A percentile compares a stretch with the other conserved stretches of the same genome.
Evolutionary conservation across 2,888 invertebrate genomes (phyloP).

Genomic region (Eubasilissa splendida): DNA sequence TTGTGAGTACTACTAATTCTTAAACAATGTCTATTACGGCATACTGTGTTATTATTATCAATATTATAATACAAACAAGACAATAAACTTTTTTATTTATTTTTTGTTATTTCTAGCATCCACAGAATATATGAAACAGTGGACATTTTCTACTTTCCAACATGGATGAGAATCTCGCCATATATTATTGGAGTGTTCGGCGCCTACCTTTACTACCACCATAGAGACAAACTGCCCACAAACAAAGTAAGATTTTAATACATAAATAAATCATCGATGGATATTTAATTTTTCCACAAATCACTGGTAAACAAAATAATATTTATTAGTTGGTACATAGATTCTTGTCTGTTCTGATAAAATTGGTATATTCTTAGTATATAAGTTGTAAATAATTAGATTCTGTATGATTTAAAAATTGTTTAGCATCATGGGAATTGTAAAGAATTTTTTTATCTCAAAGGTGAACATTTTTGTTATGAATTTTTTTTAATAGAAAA

Average conservation of each 20-base stretch:
- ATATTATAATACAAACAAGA: neutral
- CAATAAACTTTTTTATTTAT: neutral
- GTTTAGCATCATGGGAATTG: no score
- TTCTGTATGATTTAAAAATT: no score
- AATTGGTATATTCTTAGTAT: no score
- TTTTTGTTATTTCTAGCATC: slow-evolving; percentile 6
- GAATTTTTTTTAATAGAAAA: no score
- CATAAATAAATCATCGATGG: neutral
- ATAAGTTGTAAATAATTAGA: no score
- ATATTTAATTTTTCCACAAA: no score
- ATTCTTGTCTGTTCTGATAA: no score
- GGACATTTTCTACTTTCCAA: slow-evolving; percentile 15
- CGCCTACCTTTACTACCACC: slow-evolving; percentile 16
- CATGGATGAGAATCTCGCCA: slow-evolving; percentile 29
- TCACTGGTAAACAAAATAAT: no score
- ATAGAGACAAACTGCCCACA: slow-evolving; percentile 11
- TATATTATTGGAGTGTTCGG: slow-evolving; percentile 8
- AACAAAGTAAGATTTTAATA: neutral
- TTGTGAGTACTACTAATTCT: slow-evolving; percentile 1
- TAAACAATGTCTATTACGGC: no score
- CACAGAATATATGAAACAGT: slow-evolving; percentile 10
- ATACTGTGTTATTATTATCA: neutral
- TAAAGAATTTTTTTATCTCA: no score
- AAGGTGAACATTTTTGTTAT: no score
- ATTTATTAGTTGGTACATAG: no score